Evolutionary conservation across 1,140 invertebrate species (phyloP), one percentile per base, ranked within the genome.

Genomic region (Drosophila neocordata): DNA sequence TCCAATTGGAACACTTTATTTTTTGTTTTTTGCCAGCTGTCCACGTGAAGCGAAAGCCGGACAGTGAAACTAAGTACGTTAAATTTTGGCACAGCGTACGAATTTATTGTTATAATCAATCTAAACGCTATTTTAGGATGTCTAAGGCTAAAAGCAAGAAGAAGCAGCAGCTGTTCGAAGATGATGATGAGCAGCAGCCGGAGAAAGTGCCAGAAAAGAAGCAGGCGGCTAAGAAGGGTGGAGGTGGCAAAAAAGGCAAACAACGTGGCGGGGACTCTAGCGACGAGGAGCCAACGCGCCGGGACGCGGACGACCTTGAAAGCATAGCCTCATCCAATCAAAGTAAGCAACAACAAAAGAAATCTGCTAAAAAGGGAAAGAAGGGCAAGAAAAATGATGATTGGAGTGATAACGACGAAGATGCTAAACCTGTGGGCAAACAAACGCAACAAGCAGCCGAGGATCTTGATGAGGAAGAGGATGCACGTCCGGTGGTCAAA

Each of bases 71-170:
- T 8, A 56, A 56, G 53, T 31, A 27, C 5, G 53, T 31, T 31
- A 6, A 6, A 56, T 11, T 35, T 57, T 15, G 1, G 1, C 11
- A 65, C 52, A 48, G 9, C 34, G 22, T 38, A 11, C 55, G 22
- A 27, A 55, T 69, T 48, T 35, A 44, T 38, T 7, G 6, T 31
- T 51, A 1, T 6, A 31, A 31, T 31, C 27, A 31, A 0, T 6
- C 27, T 6, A 31, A 31, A 31, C 27, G 4, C 4, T 31, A 3
- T 31, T 38, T 37, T 11, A 59, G 53, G 15, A 92, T 92, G 91
- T 91, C 90, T 15, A 95, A 95, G 89, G 94, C 94, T 88, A 93
- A 93, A 74, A 93, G 93, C 37, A 93, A 92, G 69, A 94, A 94
- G 79, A 95, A 95, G 81, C 94, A 93, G 64, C 92, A 93, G 41